These are phyloP conservation scores for Machimus rusticus DNA, from an alignment of 2,888 invertebrate genomes.

Conservation along the genomic window DNA sequence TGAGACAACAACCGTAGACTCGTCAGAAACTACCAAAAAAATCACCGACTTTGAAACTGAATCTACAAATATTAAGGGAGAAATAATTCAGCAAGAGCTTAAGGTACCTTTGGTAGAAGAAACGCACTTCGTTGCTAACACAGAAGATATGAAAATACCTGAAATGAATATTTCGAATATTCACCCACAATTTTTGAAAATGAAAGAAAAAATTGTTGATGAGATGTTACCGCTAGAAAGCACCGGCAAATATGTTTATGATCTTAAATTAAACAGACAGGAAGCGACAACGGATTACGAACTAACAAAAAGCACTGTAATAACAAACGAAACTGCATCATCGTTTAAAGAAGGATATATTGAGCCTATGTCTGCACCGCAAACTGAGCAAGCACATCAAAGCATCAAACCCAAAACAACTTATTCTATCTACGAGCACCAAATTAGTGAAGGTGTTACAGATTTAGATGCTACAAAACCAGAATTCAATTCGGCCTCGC, in stretches of 20 bases:
- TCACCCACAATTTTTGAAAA: not conserved
- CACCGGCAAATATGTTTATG: not conserved
- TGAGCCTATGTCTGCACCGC: not conserved
- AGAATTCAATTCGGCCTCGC: not conserved
- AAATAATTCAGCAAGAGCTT: not conserved
- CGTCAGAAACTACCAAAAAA: not conserved
- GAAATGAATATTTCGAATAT: not conserved
- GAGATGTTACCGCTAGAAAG: conserved; percentile 4
- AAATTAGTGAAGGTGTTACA: not conserved
- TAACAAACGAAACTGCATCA: not conserved
- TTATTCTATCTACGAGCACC: not conserved
- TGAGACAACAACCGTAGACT: not conserved
- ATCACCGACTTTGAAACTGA: not conserved
- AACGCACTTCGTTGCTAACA: not conserved
- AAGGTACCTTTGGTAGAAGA: conserved; percentile 18
- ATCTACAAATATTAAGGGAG: not conserved
- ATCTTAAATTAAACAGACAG: not conserved
- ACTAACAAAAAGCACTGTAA: not conserved
- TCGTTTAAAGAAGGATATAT: conserved; percentile 10
- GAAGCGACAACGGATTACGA: not conserved
- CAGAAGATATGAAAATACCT: not conserved
- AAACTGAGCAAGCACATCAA: not conserved
- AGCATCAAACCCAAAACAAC: not conserved
- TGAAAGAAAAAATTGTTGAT: not conserved
- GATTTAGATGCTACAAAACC: not conserved